A percentile compares a stretch with the other conserved stretches of the same genome.
Evolutionary conservation across 2,797 vertebrate species (phyloP).

Genomic region (Gobio occitaniae): DNA sequence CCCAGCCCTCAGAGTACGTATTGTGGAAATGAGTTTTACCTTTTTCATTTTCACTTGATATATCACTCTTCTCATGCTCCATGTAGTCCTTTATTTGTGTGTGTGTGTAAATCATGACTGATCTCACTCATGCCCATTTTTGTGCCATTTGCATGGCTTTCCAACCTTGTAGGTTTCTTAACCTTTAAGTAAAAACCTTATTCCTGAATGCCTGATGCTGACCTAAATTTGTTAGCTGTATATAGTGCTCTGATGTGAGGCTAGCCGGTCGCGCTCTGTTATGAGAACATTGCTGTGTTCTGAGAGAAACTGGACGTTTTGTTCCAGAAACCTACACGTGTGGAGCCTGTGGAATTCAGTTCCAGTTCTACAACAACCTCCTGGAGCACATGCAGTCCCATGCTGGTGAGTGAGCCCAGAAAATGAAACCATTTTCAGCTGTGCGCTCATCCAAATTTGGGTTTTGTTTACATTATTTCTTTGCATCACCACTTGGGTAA

Average conservation of each 20-base stretch:
- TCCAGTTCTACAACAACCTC: constrained; percentile 99
- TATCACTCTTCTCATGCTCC: constrained; percentile 7
- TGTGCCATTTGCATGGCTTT: constrained; percentile 44
- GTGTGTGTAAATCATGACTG: background rate
- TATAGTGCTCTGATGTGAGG: constrained; percentile 35
- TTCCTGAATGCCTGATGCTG: constrained; percentile 40
- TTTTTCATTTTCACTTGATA: constrained; percentile 4
- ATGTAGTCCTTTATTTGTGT: background rate
- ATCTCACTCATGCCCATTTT: constrained; percentile 38
- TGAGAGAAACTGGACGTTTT: constrained; percentile 76
- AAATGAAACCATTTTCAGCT: constrained; percentile 32
- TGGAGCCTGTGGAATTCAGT: constrained; percentile 99
- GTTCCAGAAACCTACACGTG: constrained; percentile 97
- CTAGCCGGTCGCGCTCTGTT: constrained; percentile 22
- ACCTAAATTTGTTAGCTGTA: constrained; percentile 42
- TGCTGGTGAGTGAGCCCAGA: constrained; percentile 85
- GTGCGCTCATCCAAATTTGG: constrained; percentile 29
- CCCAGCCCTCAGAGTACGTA: constrained; percentile 89
- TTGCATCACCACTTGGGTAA: constrained; percentile 32
- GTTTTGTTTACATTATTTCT: constrained; percentile 26
- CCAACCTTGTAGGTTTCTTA: constrained; percentile 14
- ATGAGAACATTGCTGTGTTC: constrained; percentile 57
- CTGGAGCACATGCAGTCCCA: constrained; percentile 99
- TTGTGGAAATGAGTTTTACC: constrained; percentile 7
- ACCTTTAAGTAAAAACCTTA: constrained; percentile 44